phyloP scores from a whole-genome alignment of 1,140 invertebrate genomes.

The Drosophila leontia region DNA sequence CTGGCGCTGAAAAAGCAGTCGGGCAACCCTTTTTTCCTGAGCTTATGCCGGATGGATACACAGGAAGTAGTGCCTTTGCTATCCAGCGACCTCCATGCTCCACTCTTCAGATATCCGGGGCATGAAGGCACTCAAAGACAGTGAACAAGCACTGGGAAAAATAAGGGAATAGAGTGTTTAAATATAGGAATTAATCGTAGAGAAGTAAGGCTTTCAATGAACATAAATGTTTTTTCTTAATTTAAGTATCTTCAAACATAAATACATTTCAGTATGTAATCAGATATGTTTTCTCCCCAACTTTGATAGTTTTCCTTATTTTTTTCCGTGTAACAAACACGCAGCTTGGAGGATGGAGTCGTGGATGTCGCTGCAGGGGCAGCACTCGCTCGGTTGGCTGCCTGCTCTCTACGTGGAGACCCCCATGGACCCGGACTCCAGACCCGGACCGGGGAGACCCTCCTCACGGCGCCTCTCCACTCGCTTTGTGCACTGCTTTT shows the following conservation, averaged over 20 bases:
- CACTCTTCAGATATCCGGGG: slow-evolving; percentile 9
- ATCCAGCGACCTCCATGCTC: slow-evolving; percentile 27
- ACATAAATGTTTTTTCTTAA: too few species aligned
- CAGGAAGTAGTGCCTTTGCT: slow-evolving; percentile 75
- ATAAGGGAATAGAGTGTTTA: neutral
- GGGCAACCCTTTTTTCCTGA: slow-evolving; percentile 67
- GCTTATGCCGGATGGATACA: slow-evolving; percentile 81
- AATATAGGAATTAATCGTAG: too few species aligned
- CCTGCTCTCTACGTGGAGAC: slow-evolving; percentile 40
- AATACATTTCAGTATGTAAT: too few species aligned
- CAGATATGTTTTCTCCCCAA: neutral
- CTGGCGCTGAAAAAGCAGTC: slow-evolving; percentile 66
- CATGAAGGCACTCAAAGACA: slow-evolving; percentile 65
- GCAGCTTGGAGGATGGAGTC: slow-evolving; percentile 24
- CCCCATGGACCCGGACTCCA: slow-evolving; percentile 23
- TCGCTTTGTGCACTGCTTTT: slow-evolving; percentile 83
- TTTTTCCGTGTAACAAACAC: slow-evolving; percentile 25
- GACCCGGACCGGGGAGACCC: slow-evolving; percentile 13
- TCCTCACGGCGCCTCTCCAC: slow-evolving; percentile 29
- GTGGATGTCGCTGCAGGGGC: slow-evolving; percentile 60
- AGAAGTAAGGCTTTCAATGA: too few species aligned
- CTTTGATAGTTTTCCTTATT: neutral
- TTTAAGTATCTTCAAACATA: too few species aligned
- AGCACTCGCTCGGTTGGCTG: slow-evolving; percentile 62
- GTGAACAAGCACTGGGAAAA: slow-evolving; percentile 32